Percentiles rank a stretch among this genome's conserved stretches.
Evolutionary conservation across 2,113 vertebrate species (phyloP).

Genomic region (Geococcyx californianus): DNA sequence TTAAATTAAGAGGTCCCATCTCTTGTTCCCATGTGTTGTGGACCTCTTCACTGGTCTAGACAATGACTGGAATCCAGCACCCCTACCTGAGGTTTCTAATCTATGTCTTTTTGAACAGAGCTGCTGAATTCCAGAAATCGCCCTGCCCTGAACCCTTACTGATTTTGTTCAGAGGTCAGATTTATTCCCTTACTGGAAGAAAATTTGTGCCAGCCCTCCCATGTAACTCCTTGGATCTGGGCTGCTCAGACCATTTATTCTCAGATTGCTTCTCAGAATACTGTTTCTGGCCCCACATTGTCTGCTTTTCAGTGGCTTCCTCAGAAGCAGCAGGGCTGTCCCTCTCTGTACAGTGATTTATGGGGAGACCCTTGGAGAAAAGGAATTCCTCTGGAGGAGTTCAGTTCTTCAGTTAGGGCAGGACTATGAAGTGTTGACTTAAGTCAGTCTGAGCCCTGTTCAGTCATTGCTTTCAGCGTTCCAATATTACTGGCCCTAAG

Average conservation of each 20-base stretch:
- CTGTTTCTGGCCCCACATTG: not conserved
- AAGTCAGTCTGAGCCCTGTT: not conserved
- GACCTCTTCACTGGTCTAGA: not conserved
- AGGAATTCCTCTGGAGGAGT: not conserved
- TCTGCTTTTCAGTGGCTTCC: not conserved
- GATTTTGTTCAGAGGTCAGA: not conserved
- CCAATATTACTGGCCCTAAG: not conserved
- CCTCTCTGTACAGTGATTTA: not conserved
- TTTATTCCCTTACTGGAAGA: not conserved
- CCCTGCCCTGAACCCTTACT: not conserved
- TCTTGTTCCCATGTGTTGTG: not conserved
- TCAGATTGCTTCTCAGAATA: not conserved
- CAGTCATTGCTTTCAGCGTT: not conserved
- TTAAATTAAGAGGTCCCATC: not conserved
- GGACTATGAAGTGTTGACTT: not conserved
- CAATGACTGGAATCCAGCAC: not conserved
- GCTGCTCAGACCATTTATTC: not conserved
- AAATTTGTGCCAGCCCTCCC: not conserved
- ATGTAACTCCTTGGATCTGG: not conserved
- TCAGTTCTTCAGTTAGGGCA: not conserved
- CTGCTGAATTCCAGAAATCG: not conserved
- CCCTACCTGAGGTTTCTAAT: not conserved
- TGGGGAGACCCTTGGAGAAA: not conserved
- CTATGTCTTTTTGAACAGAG: not conserved
- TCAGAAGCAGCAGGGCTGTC: not conserved